These are phyloP conservation scores for Poecile atricapillus DNA, from an alignment of 2,113 vertebrate species.

Conservation along the genomic window DNA sequence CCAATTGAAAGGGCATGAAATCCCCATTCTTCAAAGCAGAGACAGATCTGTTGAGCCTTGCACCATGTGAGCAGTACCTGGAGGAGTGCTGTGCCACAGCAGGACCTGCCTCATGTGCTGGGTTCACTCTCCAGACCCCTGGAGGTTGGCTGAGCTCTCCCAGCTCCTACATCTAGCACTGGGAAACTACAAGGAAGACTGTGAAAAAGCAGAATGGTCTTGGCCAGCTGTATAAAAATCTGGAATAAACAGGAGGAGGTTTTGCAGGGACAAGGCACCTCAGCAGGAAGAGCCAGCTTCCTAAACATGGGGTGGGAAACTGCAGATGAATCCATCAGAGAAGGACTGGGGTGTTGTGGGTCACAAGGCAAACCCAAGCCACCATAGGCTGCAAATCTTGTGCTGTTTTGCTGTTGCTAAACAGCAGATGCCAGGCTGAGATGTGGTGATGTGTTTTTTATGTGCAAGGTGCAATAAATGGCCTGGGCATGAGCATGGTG, in stretches of 20 bases:
- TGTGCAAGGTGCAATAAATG: neutral
- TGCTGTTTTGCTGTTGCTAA: neutral
- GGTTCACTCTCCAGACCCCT: neutral
- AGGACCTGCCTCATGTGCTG: neutral
- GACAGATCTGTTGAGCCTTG: neutral
- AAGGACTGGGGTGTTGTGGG: neutral
- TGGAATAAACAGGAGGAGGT: neutral
- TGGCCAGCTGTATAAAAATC: neutral
- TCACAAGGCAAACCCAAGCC: neutral
- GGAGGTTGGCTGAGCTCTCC: neutral
- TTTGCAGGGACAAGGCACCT: neutral
- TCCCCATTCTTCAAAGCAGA: neutral
- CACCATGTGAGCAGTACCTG: neutral
- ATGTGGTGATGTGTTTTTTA: neutral
- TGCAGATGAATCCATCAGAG: neutral
- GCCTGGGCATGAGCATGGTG: fast-evolving
- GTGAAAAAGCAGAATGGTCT: neutral
- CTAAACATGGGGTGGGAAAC: neutral
- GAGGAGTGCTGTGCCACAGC: neutral
- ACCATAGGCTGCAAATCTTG: neutral
- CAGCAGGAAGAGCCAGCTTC: neutral
- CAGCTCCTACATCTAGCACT: neutral
- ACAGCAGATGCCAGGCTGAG: neutral
- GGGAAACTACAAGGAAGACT: neutral
- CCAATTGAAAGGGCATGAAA: neutral